These are phyloP conservation scores for Sylvia borin DNA, from an alignment of 2,797 vertebrate genomes.

Conservation along the genomic window DNA sequence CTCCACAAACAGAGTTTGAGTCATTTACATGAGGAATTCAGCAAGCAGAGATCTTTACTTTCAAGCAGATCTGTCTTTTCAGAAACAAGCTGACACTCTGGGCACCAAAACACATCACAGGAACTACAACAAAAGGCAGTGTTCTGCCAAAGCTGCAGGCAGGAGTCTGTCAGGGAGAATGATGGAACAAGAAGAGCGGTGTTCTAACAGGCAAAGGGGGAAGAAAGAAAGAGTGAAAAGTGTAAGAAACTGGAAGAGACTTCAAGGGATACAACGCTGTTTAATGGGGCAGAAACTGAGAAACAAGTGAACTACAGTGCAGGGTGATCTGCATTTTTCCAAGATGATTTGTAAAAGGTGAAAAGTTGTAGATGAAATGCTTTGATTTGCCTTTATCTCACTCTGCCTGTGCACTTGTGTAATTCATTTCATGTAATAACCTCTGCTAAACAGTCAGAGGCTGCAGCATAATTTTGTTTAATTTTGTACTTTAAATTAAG, in stretches of 20 bases:
- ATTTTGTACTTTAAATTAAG: neutral
- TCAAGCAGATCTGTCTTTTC: neutral
- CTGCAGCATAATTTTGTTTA: neutral
- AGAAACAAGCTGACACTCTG: neutral
- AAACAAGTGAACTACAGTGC: neutral
- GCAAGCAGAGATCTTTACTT: neutral
- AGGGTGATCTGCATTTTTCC: slow-evolving; percentile 1
- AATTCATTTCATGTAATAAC: neutral
- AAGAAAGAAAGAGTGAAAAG: neutral
- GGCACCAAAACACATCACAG: neutral
- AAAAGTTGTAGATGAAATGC: neutral
- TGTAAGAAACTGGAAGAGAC: neutral
- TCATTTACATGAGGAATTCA: neutral
- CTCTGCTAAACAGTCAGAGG: neutral
- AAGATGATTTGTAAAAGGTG: neutral
- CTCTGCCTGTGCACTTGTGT: neutral
- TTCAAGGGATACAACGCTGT: neutral
- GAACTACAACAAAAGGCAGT: neutral
- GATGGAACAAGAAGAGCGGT: neutral
- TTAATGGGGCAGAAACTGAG: slow-evolving; percentile 12
- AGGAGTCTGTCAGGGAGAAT: neutral
- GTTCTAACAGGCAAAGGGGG: neutral
- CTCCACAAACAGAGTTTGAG: neutral
- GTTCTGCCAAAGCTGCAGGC: neutral
- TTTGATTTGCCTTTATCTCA: neutral